Conservation (phyloP, 2,888 invertebrate genomes). For the Himalopsyche kuldschensis region DNA sequence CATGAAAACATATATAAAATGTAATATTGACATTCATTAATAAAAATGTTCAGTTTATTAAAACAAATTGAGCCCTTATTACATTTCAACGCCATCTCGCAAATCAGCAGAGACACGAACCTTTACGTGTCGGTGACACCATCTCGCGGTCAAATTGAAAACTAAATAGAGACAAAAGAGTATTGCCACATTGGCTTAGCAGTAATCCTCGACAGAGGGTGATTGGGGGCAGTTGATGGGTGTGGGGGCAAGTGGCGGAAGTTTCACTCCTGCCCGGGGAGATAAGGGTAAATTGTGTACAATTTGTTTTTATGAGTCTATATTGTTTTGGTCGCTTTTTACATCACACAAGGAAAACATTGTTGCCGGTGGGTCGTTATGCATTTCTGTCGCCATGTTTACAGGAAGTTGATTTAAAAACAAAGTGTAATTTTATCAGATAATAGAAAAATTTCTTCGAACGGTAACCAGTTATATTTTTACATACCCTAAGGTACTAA, state of each 20-base stretch:
- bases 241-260: background rate
- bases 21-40: too few relatives aligned
- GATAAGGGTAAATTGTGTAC: conserved; percentile 20
- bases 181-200: conserved; percentile 26
- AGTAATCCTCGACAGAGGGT: conserved; percentile 14
- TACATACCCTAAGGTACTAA: too few relatives aligned
- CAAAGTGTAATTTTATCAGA: background rate
- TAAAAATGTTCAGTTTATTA: too few relatives aligned
- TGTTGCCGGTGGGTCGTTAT: background rate
- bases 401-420: background rate
- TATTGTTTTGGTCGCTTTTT: conserved; percentile 12
- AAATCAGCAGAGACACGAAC: conserved; percentile 22
- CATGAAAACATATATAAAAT: too few relatives aligned
- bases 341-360: background rate
- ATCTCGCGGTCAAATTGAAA: conserved; percentile 36
- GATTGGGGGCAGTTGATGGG: background rate
- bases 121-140: conserved; percentile 5
- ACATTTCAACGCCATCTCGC: background rate
- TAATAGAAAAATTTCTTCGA: too few relatives aligned
- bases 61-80: background rate
- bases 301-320: conserved; percentile 20
- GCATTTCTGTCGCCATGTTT: background rate
- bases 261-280: background rate
- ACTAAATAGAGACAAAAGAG: conserved; percentile 39
- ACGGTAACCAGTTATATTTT: too few relatives aligned